Percentiles rank a stretch among this genome's conserved stretches.
Evolutionary conservation across 2,113 vertebrate genomes (phyloP).

Genomic region (Notothenia coriiceps): DNA sequence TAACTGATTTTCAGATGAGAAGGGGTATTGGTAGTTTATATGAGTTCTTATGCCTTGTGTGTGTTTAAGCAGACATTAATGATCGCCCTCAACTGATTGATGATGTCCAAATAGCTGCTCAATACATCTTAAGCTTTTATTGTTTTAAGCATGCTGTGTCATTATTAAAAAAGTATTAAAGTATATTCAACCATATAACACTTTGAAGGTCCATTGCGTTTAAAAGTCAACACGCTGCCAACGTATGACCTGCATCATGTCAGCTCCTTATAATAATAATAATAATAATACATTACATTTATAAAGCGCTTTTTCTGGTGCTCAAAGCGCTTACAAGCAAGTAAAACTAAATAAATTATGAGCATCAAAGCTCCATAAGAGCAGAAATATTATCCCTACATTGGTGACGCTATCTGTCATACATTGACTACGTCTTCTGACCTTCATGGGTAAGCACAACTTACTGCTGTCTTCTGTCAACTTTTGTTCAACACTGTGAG

Average conservation of each 20-base stretch:
- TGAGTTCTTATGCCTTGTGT: neutral
- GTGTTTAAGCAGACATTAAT: neutral
- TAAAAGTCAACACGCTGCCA: neutral
- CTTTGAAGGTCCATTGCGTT: neutral
- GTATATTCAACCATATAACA: neutral
- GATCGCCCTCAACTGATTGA: no score
- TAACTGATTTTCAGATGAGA: no score
- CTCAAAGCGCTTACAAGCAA: no score
- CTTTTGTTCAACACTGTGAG: constrained; percentile 33
- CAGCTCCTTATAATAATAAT: no score
- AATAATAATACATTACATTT: no score
- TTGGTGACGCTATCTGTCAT: neutral
- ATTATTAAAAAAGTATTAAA: neutral
- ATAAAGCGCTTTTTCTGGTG: no score
- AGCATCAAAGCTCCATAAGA: neutral
- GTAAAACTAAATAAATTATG: neutral
- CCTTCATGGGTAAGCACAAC: neutral
- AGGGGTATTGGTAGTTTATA: neutral
- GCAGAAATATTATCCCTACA: neutral
- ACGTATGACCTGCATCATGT: neutral
- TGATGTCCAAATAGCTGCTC: neutral
- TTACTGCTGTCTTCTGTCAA: constrained; percentile 3
- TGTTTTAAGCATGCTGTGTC: neutral
- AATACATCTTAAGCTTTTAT: neutral
- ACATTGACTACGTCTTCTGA: neutral